Evolutionary conservation across 2,888 invertebrate genomes (phyloP).

Genomic region (Epistrophella euchroma): DNA sequence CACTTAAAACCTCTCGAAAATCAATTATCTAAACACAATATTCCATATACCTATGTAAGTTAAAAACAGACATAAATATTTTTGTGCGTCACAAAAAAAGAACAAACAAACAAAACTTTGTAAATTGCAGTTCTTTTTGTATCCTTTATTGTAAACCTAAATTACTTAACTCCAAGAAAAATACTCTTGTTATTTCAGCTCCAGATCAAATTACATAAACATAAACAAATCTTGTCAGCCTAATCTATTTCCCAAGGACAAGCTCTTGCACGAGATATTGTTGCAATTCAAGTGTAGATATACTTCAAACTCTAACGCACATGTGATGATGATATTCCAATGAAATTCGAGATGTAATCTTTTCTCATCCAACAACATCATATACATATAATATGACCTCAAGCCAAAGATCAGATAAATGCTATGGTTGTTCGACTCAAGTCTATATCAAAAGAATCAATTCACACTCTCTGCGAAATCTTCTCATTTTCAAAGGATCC

Average conservation of each 20-base stretch:
- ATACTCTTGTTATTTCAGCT: conserved; percentile 36
- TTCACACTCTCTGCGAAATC: conserved; percentile 29
- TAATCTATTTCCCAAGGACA: conserved; percentile 43
- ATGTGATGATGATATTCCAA: conserved; percentile 20
- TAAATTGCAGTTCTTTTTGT: conserved; percentile 37
- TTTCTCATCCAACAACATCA: background rate
- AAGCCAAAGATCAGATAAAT: conserved; percentile 34
- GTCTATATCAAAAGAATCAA: conserved; percentile 26
- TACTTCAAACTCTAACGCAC: background rate
- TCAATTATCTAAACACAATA: conserved; percentile 6
- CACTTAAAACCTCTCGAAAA: background rate
- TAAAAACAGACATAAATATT: background rate
- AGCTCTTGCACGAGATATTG: background rate
- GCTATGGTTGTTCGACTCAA: too few species aligned
- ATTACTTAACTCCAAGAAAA: background rate
- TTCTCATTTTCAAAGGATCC: conserved; percentile 28
- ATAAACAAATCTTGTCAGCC: conserved; percentile 9
- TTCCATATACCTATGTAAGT: background rate
- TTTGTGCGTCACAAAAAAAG: background rate
- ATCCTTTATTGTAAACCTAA: conserved; percentile 19
- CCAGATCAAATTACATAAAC: conserved; percentile 56
- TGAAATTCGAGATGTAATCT: conserved; percentile 43
- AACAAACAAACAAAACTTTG: conserved; percentile 11
- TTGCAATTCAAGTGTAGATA: conserved; percentile 4
- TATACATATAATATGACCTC: conserved; percentile 6